Evolutionary conservation across 2,113 vertebrate species (phyloP).

Genomic region (Poeciliopsis retropinna): DNA sequence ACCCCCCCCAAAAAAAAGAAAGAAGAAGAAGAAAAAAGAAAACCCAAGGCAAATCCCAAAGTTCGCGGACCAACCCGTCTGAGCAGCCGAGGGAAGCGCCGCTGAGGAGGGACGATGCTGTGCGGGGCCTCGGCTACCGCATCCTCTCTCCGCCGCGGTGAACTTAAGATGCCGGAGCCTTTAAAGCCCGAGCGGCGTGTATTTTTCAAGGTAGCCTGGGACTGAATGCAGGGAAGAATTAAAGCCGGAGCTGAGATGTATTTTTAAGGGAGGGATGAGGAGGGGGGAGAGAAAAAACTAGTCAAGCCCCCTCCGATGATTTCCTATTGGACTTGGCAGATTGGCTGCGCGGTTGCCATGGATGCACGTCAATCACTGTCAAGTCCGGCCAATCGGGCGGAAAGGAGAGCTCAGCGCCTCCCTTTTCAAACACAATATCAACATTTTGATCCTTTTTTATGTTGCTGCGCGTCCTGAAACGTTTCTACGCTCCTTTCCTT

Average conservation of each 20-base stretch:
- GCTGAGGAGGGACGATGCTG: constrained; percentile 65
- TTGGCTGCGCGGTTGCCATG: constrained; percentile 89
- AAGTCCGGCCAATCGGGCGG: constrained; percentile 90
- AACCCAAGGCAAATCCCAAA: constrained; percentile 74
- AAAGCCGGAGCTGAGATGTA: constrained; percentile 77
- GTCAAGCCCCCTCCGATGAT: constrained; percentile 80
- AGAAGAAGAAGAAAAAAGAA: neutral
- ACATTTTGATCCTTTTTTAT: constrained; percentile 79
- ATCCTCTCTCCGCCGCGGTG: constrained; percentile 73
- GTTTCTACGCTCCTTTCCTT: constrained; percentile 50
- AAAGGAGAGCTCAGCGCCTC: constrained; percentile 83
- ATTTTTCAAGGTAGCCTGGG: constrained; percentile 75
- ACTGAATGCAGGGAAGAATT: constrained; percentile 79
- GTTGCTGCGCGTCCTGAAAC: constrained; percentile 63
- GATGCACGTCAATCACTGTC: constrained; percentile 93
- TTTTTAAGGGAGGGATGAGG: constrained; percentile 78
- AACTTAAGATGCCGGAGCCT: constrained; percentile 72
- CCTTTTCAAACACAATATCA: constrained; percentile 78
- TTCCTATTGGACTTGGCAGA: constrained; percentile 91
- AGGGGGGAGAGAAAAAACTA: constrained; percentile 79
- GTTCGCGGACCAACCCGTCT: constrained; percentile 65
- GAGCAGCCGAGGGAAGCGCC: constrained; percentile 54
- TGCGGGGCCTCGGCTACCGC: constrained; percentile 70
- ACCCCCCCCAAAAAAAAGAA: constrained; percentile 15
- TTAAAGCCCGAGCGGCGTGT: constrained; percentile 71